A percentile compares a stretch with the other conserved stretches of the same genome.
These are phyloP conservation scores for Pitangus sulphuratus DNA, from an alignment of 2,797 vertebrate species.

Conservation along the genomic window DNA sequence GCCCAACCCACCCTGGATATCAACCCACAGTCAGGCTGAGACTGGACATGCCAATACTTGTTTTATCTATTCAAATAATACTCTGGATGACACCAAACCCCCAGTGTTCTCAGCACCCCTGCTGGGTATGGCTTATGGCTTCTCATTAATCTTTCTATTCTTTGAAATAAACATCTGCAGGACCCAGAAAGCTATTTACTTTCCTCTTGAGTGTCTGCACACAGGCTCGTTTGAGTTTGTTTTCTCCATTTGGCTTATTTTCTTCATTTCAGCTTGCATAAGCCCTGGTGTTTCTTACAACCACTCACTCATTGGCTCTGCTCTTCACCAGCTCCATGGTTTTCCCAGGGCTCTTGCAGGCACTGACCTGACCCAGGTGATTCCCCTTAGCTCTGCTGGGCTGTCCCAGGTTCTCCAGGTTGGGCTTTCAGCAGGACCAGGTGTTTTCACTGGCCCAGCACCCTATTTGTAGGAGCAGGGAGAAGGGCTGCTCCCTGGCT, in stretches of 20 bases:
- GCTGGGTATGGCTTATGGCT: background rate
- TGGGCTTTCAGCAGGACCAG: background rate
- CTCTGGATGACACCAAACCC: background rate
- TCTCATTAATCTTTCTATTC: background rate
- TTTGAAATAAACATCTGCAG: slow-evolving; percentile 5
- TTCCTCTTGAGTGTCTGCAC: background rate
- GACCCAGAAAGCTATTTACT: background rate
- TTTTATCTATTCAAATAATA: background rate
- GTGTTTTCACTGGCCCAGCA: background rate
- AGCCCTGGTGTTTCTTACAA: background rate
- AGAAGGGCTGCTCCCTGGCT: fast-evolving
- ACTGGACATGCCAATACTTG: background rate
- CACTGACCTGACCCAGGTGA: background rate
- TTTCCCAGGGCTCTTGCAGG: background rate
- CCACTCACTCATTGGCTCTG: background rate
- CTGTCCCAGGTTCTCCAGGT: background rate
- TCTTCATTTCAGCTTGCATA: background rate
- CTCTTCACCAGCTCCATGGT: background rate
- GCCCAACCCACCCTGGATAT: background rate
- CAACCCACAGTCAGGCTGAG: background rate
- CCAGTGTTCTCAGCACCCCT: fast-evolving
- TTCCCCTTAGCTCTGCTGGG: background rate
- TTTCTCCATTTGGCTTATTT: background rate
- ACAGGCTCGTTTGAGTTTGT: background rate
- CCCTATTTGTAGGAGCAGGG: background rate